Base-by-base conservation (phyloP, 2,797 vertebrate species). In the Poeciliopsis presidionis region DNA sequence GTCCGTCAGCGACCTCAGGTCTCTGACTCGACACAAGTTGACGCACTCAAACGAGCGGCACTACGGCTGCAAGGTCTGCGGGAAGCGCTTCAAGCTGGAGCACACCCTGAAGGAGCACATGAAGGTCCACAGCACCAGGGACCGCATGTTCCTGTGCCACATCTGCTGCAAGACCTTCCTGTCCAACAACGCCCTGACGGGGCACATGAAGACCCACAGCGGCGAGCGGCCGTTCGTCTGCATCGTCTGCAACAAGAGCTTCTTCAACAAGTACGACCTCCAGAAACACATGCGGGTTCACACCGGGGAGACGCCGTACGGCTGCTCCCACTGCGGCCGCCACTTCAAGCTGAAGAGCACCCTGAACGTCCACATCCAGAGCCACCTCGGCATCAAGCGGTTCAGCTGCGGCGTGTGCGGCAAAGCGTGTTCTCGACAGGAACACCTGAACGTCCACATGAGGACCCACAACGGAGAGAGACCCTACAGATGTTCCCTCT, bases 391-490 rank as follows among this genome's bases (percentile, higher is more conserved):
- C 49, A 79, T 88, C 77, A 92, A 86, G 4, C 78, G 72, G 1
- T 93, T 78, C 1, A 51, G 80, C 1, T 92, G 91, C 14, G 33
- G 36, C 0, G 73, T 90, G 0, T 93, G 92, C 9, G 90, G 90
- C 16, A 91, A 89, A 13, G 78, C 85, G 7, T 87, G 81, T 9
- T 75, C 86, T 0, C 90, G 89, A 0, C 84, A 84, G 9, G 74
- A 81, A 0, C 87, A 91, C 79, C 82, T 93, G 55, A 90, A 75
- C 0, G 85, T 90, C 11, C 92, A 93, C 88, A 90, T 89, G 81
- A 84, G 90, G 69, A 91, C 83, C 7, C 90, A 93, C 88, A 91
- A 85, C 30, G 89, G 91, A 0, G 90, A 93, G 75, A 76, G 88
- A 47, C 91, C 90, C 0, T 91, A 90, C 81, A 28, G 84, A 57